Evolutionary conservation across 2,797 vertebrate species (phyloP).

Genomic region (Acomys russatus): DNA sequence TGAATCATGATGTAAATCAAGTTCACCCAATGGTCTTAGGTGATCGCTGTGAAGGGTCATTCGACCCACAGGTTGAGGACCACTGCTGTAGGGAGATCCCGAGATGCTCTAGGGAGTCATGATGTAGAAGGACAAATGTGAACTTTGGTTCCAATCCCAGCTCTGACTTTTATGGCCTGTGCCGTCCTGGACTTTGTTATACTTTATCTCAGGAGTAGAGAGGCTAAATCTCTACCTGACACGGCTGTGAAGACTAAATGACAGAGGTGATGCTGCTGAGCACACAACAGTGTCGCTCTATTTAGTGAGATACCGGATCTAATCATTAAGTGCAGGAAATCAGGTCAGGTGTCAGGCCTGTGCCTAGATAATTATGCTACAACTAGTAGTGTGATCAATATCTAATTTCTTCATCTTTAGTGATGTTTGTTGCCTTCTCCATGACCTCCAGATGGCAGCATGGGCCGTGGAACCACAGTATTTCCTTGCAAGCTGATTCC

Average conservation of each 20-base stretch:
- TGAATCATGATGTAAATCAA: not conserved
- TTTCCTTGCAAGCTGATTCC: not conserved
- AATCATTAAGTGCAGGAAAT: not conserved
- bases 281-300: no score
- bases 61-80: not conserved
- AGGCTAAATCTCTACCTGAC: not conserved
- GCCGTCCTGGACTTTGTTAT: not conserved
- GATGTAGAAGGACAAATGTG: not conserved
- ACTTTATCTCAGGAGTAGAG: not conserved
- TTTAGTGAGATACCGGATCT: not conserved
- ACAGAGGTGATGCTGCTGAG: not conserved
- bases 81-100: not conserved
- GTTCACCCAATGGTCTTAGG: not conserved
- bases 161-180: not conserved
- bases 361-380: not conserved
- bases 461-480: not conserved
- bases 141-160: not conserved
- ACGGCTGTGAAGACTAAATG: not conserved
- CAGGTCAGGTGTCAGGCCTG: accelerated
- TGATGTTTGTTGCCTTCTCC: not conserved
- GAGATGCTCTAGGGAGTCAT: not conserved
- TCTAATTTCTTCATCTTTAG: not conserved
- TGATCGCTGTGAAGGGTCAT: not conserved
- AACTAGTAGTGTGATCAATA: accelerated
- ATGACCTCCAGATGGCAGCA: conserved; percentile 75